Base-by-base conservation (phyloP, 2,888 invertebrate species). In the Margaritifera margaritifera region DNA sequence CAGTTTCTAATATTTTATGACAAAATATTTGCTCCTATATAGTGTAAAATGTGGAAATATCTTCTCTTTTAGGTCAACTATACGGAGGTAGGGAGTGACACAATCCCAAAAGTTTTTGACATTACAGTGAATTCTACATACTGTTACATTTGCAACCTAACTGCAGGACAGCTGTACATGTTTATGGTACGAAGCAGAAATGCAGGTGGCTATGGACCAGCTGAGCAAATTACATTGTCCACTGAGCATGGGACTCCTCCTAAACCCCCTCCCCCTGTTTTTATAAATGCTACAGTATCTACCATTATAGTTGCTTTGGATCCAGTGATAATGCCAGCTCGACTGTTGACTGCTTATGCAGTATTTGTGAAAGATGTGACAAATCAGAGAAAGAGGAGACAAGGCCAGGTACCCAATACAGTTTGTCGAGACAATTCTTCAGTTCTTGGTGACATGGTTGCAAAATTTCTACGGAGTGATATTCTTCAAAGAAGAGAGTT, bases 111-210 rank as follows among this genome's bases (percentile, higher is more conserved):
- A 19, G 15, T 24, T n/a, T 25, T 58, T 6, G 51, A 20, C 4
- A 55, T 70, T 18, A 55, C 57, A 54, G 71, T 73, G 25, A 24
- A 51, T 19, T 42, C 61, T 8, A 69, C 71, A 25, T 60, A 57
- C 5, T 53, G 54, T 19, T 82, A 89, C 59, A 74, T 92, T 6
- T 89, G 90, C 67, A 88, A 89, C 51, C 87, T 96, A 4, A 92
- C 94, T 75, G 94, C 96, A 0, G 95, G 94, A 1, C 94, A 94
- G 0, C 91, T 91, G 68, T 96, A 96, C 87, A 93, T 94, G 77
- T 91, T 96, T 31, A 93, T 93, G 51, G 91, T 96, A 0, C 91
- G 91, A n/a, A 94, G 95, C 0, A 89, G 91, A 15, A 87, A 83
- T 22, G 71, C 74, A 24, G 80, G 93, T 93, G 87, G 91, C 87